phyloP scores from a whole-genome alignment of 2,113 vertebrate genomes.

The Carassius gibelio region DNA sequence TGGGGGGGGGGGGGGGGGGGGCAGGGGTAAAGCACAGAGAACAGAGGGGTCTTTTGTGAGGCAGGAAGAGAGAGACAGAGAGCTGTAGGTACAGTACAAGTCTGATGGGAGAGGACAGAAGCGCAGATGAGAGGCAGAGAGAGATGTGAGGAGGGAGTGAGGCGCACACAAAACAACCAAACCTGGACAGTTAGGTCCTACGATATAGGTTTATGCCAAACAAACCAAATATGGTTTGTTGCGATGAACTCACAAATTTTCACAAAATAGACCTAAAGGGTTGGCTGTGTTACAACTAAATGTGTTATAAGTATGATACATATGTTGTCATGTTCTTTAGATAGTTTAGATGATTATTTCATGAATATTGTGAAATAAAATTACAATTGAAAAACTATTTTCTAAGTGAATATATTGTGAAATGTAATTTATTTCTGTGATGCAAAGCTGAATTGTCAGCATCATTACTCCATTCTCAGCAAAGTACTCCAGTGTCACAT shows the following conservation, averaged over 20 bases:
- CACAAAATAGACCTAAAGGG: no score
- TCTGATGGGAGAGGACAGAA: slow-evolving; percentile 45
- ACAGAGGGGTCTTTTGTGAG: slow-evolving; percentile 77
- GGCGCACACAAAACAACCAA: not conserved
- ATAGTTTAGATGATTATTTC: not conserved
- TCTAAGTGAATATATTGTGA: no score
- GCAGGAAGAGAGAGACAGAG: slow-evolving; percentile 67
- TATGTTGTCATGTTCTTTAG: not conserved
- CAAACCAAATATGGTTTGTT: not conserved
- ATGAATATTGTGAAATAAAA: not conserved
- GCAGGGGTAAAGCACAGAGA: slow-evolving; percentile 65
- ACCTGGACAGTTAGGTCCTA: not conserved
- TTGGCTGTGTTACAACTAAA: not conserved
- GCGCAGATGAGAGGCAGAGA: slow-evolving; percentile 41
- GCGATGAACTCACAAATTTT: not conserved
- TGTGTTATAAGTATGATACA: not conserved
- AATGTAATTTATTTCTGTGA: no score
- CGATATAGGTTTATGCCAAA: not conserved
- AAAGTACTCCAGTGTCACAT: no score
- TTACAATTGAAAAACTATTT: not conserved
- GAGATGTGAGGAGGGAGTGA: not conserved
- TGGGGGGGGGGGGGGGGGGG: slow-evolving; percentile 68
- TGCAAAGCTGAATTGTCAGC: no score
- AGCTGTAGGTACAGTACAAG: slow-evolving; percentile 66
- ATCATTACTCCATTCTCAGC: no score